Base-by-base conservation (phyloP, 2,113 vertebrate genomes). In the Notothenia coriiceps region DNA sequence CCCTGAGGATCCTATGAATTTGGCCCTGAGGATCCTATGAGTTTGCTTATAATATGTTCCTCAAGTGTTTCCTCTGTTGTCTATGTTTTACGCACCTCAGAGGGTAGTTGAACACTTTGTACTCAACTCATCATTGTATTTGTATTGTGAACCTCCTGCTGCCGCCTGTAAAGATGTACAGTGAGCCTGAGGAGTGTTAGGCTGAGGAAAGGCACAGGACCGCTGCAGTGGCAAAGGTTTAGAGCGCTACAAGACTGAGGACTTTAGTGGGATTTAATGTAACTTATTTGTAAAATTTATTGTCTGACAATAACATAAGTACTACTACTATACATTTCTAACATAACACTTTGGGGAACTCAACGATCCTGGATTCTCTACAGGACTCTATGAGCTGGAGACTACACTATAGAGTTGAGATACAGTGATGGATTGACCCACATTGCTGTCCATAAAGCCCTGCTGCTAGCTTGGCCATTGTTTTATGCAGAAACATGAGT, bases 121-220 rank as follows among this genome's bases (percentile, higher is more conserved):
- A 47, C 63, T 18, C 46, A 61, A 29, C 29, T 66, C 64, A 46
- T 13, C 51, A 3, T 52, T 74, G 50, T n/a, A 56, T 68, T 69
- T 80, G 46, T 55, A 25, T 63, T 62, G 14, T 63, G 68, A 52
- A 33, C 54, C 55, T 63, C 56, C 61, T 33, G 71, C 66, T 52
- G 70, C 17, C 35, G 64, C 76, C 79, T 69, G 54, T 17, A 25
- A 25, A 25, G 25, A 25, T 25, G 25, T 25, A 25, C 25, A 25
- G 25, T 25, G 25, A 25, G 25, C 25, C 25, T 25, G 25, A 25
- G 25, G 54, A 14, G 47, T 44, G 51, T 55, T 6, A 47, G 55
- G 29, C 47, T 62, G 44, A 71, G 51, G 54, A 68, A 40, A 35
- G 35, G 35, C 35, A 35, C 35, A 35, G 35, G 4, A 35, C 35